Evolutionary conservation across 1,140 invertebrate species (phyloP).

Genomic region (Drosophila melanica): DNA sequence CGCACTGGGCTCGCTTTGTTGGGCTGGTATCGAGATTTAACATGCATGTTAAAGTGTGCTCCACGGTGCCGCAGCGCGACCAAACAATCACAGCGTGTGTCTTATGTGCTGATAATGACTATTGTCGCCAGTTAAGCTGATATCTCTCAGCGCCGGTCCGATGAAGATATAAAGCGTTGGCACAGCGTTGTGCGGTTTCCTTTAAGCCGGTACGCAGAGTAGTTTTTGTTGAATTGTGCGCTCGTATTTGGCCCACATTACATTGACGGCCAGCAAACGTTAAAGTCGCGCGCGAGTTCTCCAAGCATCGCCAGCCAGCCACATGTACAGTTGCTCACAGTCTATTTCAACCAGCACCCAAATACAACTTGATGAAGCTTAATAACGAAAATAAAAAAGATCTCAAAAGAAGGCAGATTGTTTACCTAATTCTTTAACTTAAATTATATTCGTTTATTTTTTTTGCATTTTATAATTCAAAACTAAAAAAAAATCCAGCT

Average conservation of each 20-base stretch:
- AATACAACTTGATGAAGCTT: too few relatives aligned
- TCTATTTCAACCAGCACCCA: too few relatives aligned
- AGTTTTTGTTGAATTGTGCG: slow-evolving; percentile 6
- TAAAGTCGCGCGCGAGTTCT: slow-evolving; percentile 42
- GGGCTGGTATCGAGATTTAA: background rate
- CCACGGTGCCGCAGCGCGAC: background rate
- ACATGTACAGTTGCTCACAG: too few relatives aligned
- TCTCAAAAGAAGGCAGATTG: too few relatives aligned
- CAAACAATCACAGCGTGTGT: slow-evolving; percentile 13
- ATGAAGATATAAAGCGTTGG: slow-evolving; percentile 31
- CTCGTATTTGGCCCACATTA: slow-evolving; percentile 56
- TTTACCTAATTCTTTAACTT: too few relatives aligned
- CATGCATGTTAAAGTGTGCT: background rate
- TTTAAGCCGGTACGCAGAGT: slow-evolving; percentile 5
- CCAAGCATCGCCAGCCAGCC: background rate
- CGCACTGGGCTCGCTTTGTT: background rate
- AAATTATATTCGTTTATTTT: too few relatives aligned
- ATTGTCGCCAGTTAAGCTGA: slow-evolving; percentile 26
- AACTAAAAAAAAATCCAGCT: too few relatives aligned
- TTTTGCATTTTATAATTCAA: too few relatives aligned
- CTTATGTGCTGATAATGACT: slow-evolving; percentile 9
- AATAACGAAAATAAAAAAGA: too few relatives aligned
- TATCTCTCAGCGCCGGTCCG: slow-evolving; percentile 42
- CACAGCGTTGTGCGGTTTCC: slow-evolving; percentile 10
- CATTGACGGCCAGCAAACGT: slow-evolving; percentile 67